Evolutionary conservation across 1,140 invertebrate species (phyloP).

Genomic region (Megathymus violae): DNA sequence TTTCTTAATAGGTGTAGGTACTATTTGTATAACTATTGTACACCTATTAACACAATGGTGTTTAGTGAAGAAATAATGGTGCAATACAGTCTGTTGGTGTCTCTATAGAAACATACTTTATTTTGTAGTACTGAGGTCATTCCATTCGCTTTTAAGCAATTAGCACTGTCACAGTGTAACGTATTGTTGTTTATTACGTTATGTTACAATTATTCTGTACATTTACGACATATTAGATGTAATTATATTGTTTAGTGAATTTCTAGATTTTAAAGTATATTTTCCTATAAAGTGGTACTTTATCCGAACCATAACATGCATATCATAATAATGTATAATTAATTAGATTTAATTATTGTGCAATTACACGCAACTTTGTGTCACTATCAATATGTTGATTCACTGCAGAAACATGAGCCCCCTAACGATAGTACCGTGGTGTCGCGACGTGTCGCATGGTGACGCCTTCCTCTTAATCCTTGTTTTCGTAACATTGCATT

Average conservation of each 20-base stretch:
- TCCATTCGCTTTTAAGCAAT: slow-evolving; percentile 63
- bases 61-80: slow-evolving; percentile 1
- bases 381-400: slow-evolving; percentile 5
- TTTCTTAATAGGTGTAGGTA: too few relatives aligned
- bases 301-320: slow-evolving; percentile 34
- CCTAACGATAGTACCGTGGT: too few relatives aligned
- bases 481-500: slow-evolving; percentile 16
- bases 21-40: too few relatives aligned
- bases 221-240: slow-evolving; percentile 22
- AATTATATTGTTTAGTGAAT: slow-evolving; percentile 29
- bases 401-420: too few relatives aligned
- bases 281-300: slow-evolving; percentile 15
- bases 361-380: neutral
- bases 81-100: slow-evolving; percentile 11
- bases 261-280: slow-evolving; percentile 29
- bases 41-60: neutral
- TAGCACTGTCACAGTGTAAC: slow-evolving; percentile 51
- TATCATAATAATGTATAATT: slow-evolving; percentile 23
- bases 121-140: slow-evolving; percentile 55
- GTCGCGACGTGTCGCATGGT: too few relatives aligned
- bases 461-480: too few relatives aligned
- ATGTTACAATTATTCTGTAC: slow-evolving; percentile 9
- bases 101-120: slow-evolving; percentile 27
- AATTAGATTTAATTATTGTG: slow-evolving; percentile 24
- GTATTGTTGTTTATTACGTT: slow-evolving; percentile 14